These are phyloP conservation scores for Chelon labrosus DNA, from an alignment of 2,797 vertebrate species.

Conservation along the genomic window DNA sequence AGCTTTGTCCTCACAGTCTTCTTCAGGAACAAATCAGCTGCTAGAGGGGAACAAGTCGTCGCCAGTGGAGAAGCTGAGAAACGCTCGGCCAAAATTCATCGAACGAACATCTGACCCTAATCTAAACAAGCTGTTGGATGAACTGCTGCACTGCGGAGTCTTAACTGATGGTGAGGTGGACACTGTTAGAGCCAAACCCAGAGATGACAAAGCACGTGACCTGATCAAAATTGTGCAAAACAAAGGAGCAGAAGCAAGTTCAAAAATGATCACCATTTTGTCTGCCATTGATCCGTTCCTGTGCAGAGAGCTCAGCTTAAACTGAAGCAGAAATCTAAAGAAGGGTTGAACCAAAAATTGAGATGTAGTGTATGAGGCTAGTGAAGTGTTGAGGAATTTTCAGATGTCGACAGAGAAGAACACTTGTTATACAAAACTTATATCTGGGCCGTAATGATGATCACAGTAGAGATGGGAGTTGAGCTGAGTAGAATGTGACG, in stretches of 20 bases:
- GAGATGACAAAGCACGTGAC: slow-evolving; percentile 15
- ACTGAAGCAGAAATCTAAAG: no score
- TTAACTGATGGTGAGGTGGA: slow-evolving; percentile 11
- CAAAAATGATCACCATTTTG: neutral
- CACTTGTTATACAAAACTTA: no score
- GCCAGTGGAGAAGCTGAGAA: slow-evolving; percentile 8
- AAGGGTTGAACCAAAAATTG: no score
- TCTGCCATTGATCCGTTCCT: neutral
- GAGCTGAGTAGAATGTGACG: no score
- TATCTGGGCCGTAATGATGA: no score
- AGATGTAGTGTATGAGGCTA: no score
- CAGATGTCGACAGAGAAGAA: no score
- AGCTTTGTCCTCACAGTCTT: no score
- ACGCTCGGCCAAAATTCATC: accelerated
- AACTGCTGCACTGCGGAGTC: neutral
- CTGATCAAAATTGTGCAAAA: slow-evolving; percentile 22
- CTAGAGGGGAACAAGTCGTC: accelerated
- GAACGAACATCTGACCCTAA: neutral
- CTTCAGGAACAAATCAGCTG: neutral
- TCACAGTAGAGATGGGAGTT: no score
- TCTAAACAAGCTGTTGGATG: slow-evolving; percentile 30
- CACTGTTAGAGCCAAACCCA: neutral
- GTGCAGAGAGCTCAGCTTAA: neutral
- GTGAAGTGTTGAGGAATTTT: no score
- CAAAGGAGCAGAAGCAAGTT: slow-evolving; percentile 4